Conservation (phyloP, 2,113 vertebrate genomes). For the Nerophis ophidion region DNA sequence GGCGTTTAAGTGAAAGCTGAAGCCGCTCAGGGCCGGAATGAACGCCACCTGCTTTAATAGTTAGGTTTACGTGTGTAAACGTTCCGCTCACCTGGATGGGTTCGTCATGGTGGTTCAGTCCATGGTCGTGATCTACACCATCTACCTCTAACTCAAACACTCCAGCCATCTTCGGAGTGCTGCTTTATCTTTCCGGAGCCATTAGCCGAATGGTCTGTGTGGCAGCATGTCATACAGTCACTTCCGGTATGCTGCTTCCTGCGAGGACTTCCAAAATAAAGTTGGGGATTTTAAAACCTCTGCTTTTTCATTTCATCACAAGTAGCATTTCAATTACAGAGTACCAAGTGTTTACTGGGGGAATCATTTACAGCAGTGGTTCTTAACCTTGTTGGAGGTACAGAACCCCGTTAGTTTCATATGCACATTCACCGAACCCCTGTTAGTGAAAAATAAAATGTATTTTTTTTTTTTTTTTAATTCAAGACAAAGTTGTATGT, state of each 20-base stretch:
- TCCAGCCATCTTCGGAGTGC: constrained; percentile 74
- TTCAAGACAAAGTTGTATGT: no score
- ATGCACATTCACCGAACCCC: no score
- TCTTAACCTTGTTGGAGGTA: no score
- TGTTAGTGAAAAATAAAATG: no score
- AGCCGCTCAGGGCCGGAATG: not conserved
- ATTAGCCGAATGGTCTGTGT: constrained; percentile 34
- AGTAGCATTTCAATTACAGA: no score
- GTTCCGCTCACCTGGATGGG: constrained; percentile 54
- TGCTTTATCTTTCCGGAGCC: constrained; percentile 50
- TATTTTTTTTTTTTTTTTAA: no score
- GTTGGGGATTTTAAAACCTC: not conserved
- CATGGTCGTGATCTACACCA: constrained; percentile 74
- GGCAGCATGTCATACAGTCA: constrained; percentile 12
- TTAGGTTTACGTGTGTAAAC: not conserved
- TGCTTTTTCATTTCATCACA: no score
- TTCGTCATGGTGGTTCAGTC: constrained; percentile 59
- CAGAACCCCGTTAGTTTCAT: no score
- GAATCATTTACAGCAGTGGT: no score
- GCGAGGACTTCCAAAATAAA: constrained; percentile 41
- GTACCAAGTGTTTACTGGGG: no score
- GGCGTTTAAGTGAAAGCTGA: not conserved
- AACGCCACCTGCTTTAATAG: not conserved
- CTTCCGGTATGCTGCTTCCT: constrained; percentile 22
- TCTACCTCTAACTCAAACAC: constrained; percentile 81